These are phyloP conservation scores for Cephus nigrinus DNA, from an alignment of 2,888 invertebrate species.

Conservation along the genomic window DNA sequence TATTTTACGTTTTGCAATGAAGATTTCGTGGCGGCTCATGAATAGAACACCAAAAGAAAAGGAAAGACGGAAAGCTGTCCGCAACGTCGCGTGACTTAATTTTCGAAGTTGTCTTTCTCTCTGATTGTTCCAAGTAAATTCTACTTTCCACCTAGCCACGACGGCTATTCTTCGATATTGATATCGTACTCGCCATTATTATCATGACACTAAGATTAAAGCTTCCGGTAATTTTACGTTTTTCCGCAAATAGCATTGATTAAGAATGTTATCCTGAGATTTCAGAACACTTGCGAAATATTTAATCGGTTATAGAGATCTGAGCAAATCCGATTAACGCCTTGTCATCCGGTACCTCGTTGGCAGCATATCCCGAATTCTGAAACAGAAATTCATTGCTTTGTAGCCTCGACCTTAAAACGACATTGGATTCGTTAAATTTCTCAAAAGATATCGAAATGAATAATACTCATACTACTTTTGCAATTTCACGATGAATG, in stretches of 20 bases:
- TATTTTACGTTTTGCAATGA: slow-evolving; percentile 24
- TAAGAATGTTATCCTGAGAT: slow-evolving; percentile 42
- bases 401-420: not conserved
- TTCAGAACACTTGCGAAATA: slow-evolving; percentile 29
- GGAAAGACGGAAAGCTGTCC: slow-evolving; percentile 34
- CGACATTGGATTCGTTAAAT: not conserved
- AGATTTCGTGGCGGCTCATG: slow-evolving; percentile 19
- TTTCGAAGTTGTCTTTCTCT: slow-evolving; percentile 11
- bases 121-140: slow-evolving; percentile 11
- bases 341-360: slow-evolving; percentile 92
- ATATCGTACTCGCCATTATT: slow-evolving; percentile 9
- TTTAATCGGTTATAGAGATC: slow-evolving; percentile 91
- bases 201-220: slow-evolving; percentile 22
- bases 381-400: slow-evolving; percentile 53
- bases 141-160: slow-evolving; percentile 13
- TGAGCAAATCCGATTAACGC: slow-evolving; percentile 97
- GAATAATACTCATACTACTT: not conserved
- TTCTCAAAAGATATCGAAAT: not conserved
- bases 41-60: slow-evolving; percentile 17
- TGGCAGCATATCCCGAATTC: slow-evolving; percentile 77
- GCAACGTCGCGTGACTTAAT: slow-evolving; percentile 14
- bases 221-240: slow-evolving; percentile 20
- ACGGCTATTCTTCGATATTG: slow-evolving; percentile 9
- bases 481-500: not conserved
- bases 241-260: slow-evolving; percentile 29